Percentiles rank a stretch among this genome's conserved stretches.
Conservation (phyloP, 2,797 vertebrate species). For the Microchirus variegatus region DNA sequence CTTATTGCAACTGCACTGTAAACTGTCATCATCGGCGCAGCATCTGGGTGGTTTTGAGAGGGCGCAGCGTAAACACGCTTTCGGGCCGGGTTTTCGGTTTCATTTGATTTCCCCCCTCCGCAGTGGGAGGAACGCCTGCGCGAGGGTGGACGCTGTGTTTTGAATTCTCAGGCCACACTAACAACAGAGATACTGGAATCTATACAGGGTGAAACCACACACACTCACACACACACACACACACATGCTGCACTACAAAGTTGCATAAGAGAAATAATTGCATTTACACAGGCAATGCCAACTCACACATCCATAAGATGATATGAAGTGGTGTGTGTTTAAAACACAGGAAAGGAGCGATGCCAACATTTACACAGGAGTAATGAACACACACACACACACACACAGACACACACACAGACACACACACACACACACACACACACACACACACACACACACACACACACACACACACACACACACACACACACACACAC, state of each 20-base stretch:
- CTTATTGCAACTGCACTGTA: slow-evolving; percentile 24
- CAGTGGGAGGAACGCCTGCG: slow-evolving; percentile 36
- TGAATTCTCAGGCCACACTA: slow-evolving; percentile 49
- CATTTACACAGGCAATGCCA: slow-evolving; percentile 1
- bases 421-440: slow-evolving; percentile 32
- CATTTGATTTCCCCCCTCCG: slow-evolving; percentile 36
- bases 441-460: slow-evolving; percentile 39
- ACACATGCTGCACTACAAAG: not conserved
- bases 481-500: slow-evolving; percentile 37
- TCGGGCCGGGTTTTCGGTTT: slow-evolving; percentile 8
- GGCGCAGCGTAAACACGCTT: slow-evolving; percentile 60
- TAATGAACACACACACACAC: slow-evolving; percentile 49
- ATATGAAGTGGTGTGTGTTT: slow-evolving; percentile 26
- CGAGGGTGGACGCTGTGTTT: slow-evolving; percentile 53
- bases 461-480: slow-evolving; percentile 38
- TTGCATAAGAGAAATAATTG: slow-evolving; percentile 14
- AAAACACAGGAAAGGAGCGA: slow-evolving; percentile 39
- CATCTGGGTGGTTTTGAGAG: slow-evolving; percentile 58
- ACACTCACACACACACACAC: slow-evolving; percentile 14
- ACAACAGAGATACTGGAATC: slow-evolving; percentile 67
- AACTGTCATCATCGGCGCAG: slow-evolving; percentile 16
- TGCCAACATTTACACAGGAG: slow-evolving; percentile 36
- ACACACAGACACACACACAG: slow-evolving; percentile 31
- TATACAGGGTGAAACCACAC: slow-evolving; percentile 52
- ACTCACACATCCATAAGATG: slow-evolving; percentile 6